These are phyloP conservation scores for Leistus spinibarbis DNA, from an alignment of 2,888 invertebrate species.

Conservation along the genomic window DNA sequence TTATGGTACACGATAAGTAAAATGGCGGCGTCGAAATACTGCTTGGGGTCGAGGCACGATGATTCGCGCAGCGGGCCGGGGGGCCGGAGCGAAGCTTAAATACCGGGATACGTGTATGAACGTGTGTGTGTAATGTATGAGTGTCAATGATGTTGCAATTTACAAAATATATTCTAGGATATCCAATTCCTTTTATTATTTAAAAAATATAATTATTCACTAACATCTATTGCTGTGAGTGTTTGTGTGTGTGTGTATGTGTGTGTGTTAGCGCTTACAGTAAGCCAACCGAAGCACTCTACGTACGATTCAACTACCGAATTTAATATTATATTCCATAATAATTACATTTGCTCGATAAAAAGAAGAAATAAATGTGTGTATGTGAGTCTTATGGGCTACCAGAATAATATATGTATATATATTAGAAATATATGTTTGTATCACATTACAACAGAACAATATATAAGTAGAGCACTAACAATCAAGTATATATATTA, in stretches of 20 bases:
- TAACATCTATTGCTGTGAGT: constrained; percentile 21
- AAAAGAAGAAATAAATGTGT: not conserved
- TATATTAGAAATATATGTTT: constrained; percentile 54
- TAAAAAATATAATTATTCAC: constrained; percentile 31
- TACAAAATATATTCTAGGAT: constrained; percentile 35
- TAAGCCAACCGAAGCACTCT: constrained; percentile 29
- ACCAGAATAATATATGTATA: constrained; percentile 53
- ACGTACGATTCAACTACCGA: not conserved
- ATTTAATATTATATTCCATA: not conserved
- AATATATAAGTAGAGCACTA: constrained; percentile 57
- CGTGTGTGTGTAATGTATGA: constrained; percentile 8
- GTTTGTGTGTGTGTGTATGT: constrained; percentile 1
- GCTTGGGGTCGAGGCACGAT: constrained; percentile 51
- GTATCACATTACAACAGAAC: constrained; percentile 59
- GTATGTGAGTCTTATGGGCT: constrained; percentile 52
- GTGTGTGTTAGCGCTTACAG: constrained; percentile 19
- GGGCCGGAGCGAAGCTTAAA: constrained; percentile 35
- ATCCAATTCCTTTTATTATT: constrained; percentile 21
- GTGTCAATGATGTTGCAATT: constrained; percentile 13
- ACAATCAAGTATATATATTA: constrained; percentile 50
- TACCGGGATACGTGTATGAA: constrained; percentile 13
- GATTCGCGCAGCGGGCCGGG: constrained; percentile 51
- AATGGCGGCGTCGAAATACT: constrained; percentile 39
- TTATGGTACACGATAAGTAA: constrained; percentile 26
- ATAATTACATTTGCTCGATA: constrained; percentile 1